phyloP scores from a whole-genome alignment of 2,888 invertebrate species.

The Plebejus anna region DNA sequence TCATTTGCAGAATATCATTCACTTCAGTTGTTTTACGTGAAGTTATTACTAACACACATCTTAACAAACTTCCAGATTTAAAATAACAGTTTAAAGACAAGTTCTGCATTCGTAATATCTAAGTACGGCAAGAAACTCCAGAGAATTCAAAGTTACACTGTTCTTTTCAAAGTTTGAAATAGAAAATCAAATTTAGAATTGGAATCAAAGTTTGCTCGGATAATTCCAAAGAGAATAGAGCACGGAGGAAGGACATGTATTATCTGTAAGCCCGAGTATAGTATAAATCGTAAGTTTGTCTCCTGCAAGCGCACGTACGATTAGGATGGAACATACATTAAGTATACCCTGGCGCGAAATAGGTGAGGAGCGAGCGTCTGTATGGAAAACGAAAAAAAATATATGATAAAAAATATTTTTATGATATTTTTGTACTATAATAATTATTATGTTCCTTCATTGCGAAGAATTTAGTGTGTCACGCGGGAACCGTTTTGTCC shows the following conservation, averaged over 20 bases:
- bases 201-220: conserved; percentile 9
- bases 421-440: too few relatives aligned
- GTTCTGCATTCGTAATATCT: background rate
- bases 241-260: conserved; percentile 1
- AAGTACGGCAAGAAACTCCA: background rate
- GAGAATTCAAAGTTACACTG: background rate
- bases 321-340: conserved; percentile 18
- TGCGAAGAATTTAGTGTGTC: too few relatives aligned
- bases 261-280: conserved; percentile 8
- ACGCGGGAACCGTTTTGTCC: too few relatives aligned
- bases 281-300: conserved; percentile 15
- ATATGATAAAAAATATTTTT: background rate
- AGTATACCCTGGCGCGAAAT: background rate
- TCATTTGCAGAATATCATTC: too few relatives aligned
- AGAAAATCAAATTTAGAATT: conserved; percentile 11
- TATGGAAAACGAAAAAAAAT: background rate
- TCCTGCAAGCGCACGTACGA: conserved; percentile 5
- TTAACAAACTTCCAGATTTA: background rate
- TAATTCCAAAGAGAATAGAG: conserved; percentile 16
- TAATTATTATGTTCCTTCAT: too few relatives aligned
- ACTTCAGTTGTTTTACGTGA: background rate
- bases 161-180: background rate
- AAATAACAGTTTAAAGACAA: background rate
- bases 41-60: background rate
- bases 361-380: background rate